Evolutionary conservation across 2,113 vertebrate species (phyloP), one percentile per base, ranked within the genome.

Genomic region (Mionectes macconnelli): DNA sequence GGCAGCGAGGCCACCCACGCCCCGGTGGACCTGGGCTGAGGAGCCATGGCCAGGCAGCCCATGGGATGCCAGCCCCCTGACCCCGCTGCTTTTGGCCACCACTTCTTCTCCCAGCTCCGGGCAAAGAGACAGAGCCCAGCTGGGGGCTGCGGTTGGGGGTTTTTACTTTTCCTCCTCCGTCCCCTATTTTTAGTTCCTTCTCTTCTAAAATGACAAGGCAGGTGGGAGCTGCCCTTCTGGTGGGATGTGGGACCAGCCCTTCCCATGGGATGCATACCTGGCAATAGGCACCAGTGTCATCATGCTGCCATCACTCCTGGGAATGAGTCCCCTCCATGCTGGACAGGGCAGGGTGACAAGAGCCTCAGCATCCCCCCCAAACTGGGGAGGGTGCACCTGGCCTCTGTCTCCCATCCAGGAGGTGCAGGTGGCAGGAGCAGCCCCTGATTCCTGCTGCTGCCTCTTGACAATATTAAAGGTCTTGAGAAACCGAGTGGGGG

Each of bases 391-490:
- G 2, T 50, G 35, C 10, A 30, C 18, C 12, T 3, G 3, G 39
- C 40, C 9, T 21, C 30, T 81, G 53, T 56, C 6, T 50, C 52
- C 27, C 10, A 5, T 57, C 76, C 10, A 4, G 10, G 12, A 49
- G 63, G 37, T 44, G 24, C 49, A 57, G 63, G 63, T 7, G n/a
- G 83, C 42, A 63, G 79, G 53, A 77, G 64, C 53, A 35, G 59
- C 45, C 42, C 12, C 67, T 40, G 5, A 0, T 4, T 72, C 68
- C 63, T 15, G 5, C 40, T 37, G 19, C 18, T 0, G 0, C 44
- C 44, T 84, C 74, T 27, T 7, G 4, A 40, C 0, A 1, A 33
- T 70, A 94, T 89, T 96, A 96, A 96, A 96, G 42, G 47, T 89
- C 30, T 83, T 80, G 63, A 66, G 19, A 82, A 86, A 75, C 0